Percentiles rank a stretch among this genome's conserved stretches.
These are phyloP conservation scores for Listrodromus nycthemerus DNA, from an alignment of 2,888 invertebrate species.

Conservation along the genomic window DNA sequence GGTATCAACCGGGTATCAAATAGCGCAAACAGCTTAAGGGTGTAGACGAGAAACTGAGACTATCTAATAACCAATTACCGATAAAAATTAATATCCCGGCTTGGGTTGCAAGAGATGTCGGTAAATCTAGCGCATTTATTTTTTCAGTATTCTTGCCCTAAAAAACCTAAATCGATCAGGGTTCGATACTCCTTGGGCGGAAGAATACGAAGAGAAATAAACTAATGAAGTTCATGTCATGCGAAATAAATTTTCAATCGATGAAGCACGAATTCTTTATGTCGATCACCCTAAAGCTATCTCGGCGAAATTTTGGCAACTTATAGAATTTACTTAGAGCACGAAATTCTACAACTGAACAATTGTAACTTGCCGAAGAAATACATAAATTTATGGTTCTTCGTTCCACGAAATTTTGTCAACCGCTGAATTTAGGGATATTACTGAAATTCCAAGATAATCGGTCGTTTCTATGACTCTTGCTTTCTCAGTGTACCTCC, in stretches of 20 bases:
- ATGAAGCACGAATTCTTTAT: too few species aligned
- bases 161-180: too few species aligned
- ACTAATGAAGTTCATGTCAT: too few species aligned
- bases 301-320: too few species aligned
- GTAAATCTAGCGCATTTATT: not conserved
- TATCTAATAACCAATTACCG: conserved; percentile 8
- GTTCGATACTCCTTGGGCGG: too few species aligned
- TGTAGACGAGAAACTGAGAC: conserved; percentile 8
- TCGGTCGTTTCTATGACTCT: not conserved
- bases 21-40: conserved; percentile 62
- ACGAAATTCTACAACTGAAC: too few species aligned
- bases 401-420: not conserved
- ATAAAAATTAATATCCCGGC: not conserved
- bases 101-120: not conserved
- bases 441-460: not conserved
- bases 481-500: conserved; percentile 6
- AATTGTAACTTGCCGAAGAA: too few species aligned
- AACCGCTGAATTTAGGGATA: not conserved
- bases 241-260: too few species aligned
- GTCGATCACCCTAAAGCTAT: too few species aligned
- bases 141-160: too few species aligned
- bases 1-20: conserved; percentile 70
- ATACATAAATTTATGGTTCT: not conserved
- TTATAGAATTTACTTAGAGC: too few species aligned
- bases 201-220: too few species aligned